Evolutionary conservation across 2,888 invertebrate genomes (phyloP).

Genomic region (Dynastes tityus): DNA sequence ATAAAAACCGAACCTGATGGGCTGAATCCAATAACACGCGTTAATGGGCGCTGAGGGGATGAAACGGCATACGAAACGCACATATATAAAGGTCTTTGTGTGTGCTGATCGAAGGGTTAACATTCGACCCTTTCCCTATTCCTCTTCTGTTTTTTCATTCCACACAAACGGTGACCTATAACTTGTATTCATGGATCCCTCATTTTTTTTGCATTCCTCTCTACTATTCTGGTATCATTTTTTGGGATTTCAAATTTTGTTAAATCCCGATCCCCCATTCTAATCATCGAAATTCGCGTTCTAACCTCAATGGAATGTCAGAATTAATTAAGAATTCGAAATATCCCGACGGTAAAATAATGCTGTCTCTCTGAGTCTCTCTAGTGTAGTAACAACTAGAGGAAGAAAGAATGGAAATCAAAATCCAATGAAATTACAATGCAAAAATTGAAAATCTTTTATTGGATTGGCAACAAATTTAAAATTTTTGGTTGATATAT

Average conservation of each 20-base stretch:
- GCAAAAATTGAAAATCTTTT: too few relatives aligned
- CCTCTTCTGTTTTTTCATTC: constrained; percentile 3
- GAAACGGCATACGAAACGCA: neutral
- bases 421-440: too few relatives aligned
- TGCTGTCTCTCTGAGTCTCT: neutral
- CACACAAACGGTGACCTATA: neutral
- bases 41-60: neutral
- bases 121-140: constrained; percentile 14
- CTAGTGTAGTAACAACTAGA: neutral
- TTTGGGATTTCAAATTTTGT: too few relatives aligned
- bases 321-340: neutral
- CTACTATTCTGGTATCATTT: too few relatives aligned
- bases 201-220: too few relatives aligned
- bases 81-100: constrained; percentile 33
- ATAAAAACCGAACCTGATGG: neutral
- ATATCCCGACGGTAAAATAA: neutral
- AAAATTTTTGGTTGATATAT: too few relatives aligned
- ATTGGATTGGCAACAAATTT: too few relatives aligned
- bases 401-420: too few relatives aligned
- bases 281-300: too few relatives aligned
- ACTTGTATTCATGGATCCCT: neutral
- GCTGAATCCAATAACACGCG: constrained; percentile 17
- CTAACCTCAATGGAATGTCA: neutral
- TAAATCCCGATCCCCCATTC: too few relatives aligned
- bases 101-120: constrained; percentile 15